phyloP scores from a whole-genome alignment of 2,888 invertebrate species.

The Eupithecia inturbata region DNA sequence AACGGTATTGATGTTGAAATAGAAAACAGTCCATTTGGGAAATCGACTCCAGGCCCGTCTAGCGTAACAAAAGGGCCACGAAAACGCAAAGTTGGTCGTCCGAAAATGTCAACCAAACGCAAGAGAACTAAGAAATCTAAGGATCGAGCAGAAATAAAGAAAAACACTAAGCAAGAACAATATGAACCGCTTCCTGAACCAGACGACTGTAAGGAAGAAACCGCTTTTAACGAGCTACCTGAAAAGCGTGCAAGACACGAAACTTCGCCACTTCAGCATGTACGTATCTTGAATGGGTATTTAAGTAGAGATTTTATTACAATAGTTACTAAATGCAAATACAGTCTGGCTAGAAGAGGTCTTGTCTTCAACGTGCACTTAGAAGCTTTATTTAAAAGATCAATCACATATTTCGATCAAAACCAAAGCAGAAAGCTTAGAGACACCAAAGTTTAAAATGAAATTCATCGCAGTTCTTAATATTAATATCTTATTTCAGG shows the following conservation, averaged over 20 bases:
- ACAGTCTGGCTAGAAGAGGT: neutral
- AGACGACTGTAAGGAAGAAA: neutral
- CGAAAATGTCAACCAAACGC: neutral
- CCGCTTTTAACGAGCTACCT: neutral
- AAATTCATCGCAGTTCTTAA: neutral
- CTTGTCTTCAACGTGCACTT: neutral
- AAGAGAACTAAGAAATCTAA: neutral
- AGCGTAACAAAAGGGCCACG: neutral
- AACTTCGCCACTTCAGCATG: neutral
- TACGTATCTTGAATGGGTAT: neutral
- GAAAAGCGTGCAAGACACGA: neutral
- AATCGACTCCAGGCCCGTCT: neutral
- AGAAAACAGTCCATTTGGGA: neutral
- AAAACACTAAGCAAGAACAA: neutral
- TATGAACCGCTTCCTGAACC: neutral
- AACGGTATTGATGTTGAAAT: neutral
- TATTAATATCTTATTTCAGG: neutral
- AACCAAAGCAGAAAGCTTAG: neutral
- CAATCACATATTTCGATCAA: neutral
- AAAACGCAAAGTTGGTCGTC: neutral
- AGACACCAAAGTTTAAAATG: neutral
- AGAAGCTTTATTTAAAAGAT: neutral
- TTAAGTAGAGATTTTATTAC: neutral
- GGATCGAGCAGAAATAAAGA: neutral
- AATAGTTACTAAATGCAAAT: neutral